These are phyloP conservation scores for Apaloderma vittatum DNA, from an alignment of 2,113 vertebrate genomes.

Conservation along the genomic window DNA sequence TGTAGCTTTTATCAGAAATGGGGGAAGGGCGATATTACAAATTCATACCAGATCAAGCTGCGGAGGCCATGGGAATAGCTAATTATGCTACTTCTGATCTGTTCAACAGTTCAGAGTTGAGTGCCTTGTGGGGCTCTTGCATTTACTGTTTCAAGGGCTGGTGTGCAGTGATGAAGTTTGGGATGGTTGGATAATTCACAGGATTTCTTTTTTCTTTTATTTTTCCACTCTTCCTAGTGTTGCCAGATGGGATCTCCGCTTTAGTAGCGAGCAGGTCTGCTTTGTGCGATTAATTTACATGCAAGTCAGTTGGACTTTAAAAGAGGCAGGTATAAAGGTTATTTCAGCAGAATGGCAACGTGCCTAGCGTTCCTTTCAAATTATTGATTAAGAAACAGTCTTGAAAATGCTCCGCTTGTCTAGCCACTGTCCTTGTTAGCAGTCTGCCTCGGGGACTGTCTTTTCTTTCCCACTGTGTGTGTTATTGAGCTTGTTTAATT, in stretches of 20 bases:
- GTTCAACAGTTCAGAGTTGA: neutral
- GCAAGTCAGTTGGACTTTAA: slow-evolving; percentile 3
- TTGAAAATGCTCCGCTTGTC: neutral
- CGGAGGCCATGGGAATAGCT: neutral
- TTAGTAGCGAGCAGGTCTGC: neutral
- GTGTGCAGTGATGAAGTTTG: neutral
- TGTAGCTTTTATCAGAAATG: slow-evolving; percentile 3
- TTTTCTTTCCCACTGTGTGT: neutral
- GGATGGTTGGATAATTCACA: neutral
- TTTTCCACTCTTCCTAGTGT: neutral
- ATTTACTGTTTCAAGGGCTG: neutral
- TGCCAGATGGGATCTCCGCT: neutral
- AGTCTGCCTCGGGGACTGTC: neutral
- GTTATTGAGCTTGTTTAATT: neutral
- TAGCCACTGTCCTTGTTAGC: neutral
- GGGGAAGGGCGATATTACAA: neutral
- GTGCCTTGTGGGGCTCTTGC: neutral
- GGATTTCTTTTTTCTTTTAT: neutral
- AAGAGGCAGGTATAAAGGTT: slow-evolving; percentile 33
- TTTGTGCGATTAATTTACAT: slow-evolving; percentile 2
- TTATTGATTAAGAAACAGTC: neutral
- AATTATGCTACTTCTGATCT: slow-evolving; percentile 18
- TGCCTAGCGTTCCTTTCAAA: slow-evolving; percentile 7
- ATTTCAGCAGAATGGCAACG: neutral
- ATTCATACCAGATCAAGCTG: slow-evolving; percentile 2